These are phyloP conservation scores for Podabrus alpinus DNA, from an alignment of 2,888 invertebrate genomes.

Conservation along the genomic window DNA sequence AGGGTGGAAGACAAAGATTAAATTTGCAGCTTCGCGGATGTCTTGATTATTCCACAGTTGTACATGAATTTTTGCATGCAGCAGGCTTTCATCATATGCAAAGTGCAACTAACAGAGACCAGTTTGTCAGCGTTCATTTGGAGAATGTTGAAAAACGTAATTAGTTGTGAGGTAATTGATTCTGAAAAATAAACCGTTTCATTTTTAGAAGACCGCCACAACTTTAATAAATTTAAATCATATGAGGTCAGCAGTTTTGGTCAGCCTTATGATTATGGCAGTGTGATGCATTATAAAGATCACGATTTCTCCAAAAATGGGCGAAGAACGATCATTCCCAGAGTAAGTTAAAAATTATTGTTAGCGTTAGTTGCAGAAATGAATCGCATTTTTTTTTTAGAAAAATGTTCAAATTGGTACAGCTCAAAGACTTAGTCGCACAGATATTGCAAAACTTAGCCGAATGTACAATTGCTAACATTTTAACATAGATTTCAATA, in stretches of 20 bases:
- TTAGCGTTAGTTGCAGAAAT: too few relatives aligned
- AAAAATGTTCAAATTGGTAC: too few relatives aligned
- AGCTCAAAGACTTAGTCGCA: too few relatives aligned
- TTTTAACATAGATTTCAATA: too few relatives aligned
- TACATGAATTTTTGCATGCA: constrained; percentile 80
- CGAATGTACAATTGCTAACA: too few relatives aligned
- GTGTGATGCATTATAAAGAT: constrained; percentile 75
- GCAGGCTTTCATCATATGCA: constrained; percentile 86
- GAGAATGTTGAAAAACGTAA: constrained; percentile 64
- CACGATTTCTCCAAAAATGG: constrained; percentile 71
- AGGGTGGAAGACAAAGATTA: constrained; percentile 18
- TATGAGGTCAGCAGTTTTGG: constrained; percentile 68
- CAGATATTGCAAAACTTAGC: too few relatives aligned
- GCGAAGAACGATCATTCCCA: constrained; percentile 64
- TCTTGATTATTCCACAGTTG: constrained; percentile 66
- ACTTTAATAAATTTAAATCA: neutral
- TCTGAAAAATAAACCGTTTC: too few relatives aligned
- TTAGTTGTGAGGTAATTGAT: too few relatives aligned
- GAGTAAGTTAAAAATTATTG: neutral
- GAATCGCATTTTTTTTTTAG: too few relatives aligned
- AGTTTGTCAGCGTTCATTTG: constrained; percentile 73
- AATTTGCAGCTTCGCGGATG: constrained; percentile 58
- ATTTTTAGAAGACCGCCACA: too few relatives aligned
- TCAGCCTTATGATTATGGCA: constrained; percentile 70
- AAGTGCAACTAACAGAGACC: constrained; percentile 75